Conservation (phyloP, 1,140 invertebrate genomes). For the Branchinecta lynchi region DNA sequence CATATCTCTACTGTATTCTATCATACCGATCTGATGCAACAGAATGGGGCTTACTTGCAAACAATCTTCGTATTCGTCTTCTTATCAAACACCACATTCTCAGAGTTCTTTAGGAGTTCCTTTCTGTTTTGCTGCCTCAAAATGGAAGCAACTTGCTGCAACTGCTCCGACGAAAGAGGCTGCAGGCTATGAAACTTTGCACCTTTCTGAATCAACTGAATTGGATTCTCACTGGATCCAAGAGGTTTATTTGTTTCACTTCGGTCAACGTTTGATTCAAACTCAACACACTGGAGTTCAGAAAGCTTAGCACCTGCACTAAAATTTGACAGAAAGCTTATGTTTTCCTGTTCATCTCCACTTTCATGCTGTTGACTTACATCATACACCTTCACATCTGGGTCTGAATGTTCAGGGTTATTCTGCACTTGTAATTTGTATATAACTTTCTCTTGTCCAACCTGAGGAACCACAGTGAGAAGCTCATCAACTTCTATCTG, state of each 20-base stretch:
- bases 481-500: no score
- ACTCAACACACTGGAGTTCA: neutral
- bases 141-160: conserved; percentile 44
- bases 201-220: conserved; percentile 47
- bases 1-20: no score
- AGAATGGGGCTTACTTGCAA: neutral
- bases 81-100: neutral
- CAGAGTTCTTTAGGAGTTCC: neutral
- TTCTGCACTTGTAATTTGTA: no score
- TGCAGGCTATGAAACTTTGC: conserved; percentile 41
- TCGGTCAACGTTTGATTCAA: conserved; percentile 10
- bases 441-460: no score
- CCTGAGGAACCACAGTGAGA: no score
- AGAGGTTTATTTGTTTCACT: conserved; percentile 30
- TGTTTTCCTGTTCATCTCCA: neutral
- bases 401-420: no score
- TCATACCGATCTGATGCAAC: neutral
- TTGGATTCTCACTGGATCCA: conserved; percentile 44
- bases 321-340: neutral
- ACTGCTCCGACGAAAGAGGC: conserved; percentile 39
- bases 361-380: no score
- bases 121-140: conserved; percentile 35
- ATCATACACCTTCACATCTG: no score
- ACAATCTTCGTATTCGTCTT: conserved; percentile 1
- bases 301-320: neutral